Evolutionary conservation across 2,797 vertebrate species (phyloP).

Genomic region (Phoeniculus purpureus): DNA sequence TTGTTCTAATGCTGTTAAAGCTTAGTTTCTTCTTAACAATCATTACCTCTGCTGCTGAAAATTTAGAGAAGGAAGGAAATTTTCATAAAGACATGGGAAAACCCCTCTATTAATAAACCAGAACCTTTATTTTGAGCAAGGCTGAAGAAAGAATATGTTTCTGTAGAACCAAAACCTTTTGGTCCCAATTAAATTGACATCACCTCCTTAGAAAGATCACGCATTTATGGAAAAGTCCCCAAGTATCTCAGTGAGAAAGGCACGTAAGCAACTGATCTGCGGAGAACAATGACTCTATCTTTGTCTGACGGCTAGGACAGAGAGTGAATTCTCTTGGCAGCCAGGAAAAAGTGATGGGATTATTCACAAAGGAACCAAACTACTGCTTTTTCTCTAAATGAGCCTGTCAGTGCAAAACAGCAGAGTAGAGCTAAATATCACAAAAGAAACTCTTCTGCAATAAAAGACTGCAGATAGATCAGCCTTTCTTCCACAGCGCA

Average conservation of each 20-base stretch:
- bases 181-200: background rate
- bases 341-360: background rate
- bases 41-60: background rate
- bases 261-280: constrained; percentile 39
- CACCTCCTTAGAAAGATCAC: background rate
- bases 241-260: background rate
- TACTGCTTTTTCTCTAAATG: constrained; percentile 26
- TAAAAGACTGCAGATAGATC: background rate
- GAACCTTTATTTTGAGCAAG: background rate
- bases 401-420: constrained; percentile 30
- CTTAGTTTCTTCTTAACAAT: background rate
- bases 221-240: background rate
- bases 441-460: constrained; percentile 14
- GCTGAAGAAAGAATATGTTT: background rate
- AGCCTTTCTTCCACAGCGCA: background rate
- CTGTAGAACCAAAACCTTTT: background rate
- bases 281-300: constrained; percentile 37
- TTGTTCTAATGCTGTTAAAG: background rate
- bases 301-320: constrained; percentile 24
- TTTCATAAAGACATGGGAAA: background rate
- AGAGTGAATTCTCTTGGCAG: constrained; percentile 8
- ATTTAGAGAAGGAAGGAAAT: background rate
- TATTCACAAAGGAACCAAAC: constrained; percentile 38
- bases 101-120: background rate
- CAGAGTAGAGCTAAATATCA: background rate